Percentiles rank a stretch among this genome's conserved stretches.
Conservation (phyloP, 2,797 vertebrate genomes). For the Phrynocephalus guinanensis region DNA sequence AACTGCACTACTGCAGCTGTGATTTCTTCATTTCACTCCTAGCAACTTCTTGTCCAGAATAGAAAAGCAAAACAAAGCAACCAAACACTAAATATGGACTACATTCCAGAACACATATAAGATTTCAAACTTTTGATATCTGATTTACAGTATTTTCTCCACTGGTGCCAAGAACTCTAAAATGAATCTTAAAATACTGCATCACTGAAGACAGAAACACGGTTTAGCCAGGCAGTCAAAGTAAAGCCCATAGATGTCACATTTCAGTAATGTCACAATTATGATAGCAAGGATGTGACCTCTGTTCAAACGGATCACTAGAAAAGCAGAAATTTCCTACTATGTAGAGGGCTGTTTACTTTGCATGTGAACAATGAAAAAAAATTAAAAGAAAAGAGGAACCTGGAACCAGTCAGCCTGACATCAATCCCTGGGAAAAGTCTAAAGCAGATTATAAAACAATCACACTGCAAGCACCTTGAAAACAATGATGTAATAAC, state of each 20-base stretch:
- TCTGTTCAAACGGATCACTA: not conserved
- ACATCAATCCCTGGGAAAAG: too few species aligned
- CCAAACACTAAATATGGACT: constrained; percentile 28
- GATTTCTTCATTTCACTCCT: constrained; percentile 6
- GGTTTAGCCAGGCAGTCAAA: constrained; percentile 10
- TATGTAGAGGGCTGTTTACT: not conserved
- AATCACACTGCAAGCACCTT: too few species aligned
- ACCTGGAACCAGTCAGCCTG: too few species aligned
- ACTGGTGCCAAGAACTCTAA: constrained; percentile 54
- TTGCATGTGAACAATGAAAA: not conserved
- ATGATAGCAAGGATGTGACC: not conserved
- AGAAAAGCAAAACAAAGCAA: constrained; percentile 24
- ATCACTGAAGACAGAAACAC: not conserved
- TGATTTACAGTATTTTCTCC: constrained; percentile 43
- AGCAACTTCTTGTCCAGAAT: constrained; percentile 28
- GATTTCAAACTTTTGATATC: constrained; percentile 46
- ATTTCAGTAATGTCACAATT: not conserved
- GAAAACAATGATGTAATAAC: too few species aligned
- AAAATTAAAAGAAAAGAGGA: not conserved
- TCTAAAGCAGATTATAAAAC: too few species aligned
- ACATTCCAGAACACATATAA: constrained; percentile 2
- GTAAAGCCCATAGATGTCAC: not conserved
- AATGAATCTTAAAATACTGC: constrained; percentile 39
- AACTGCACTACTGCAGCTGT: not conserved
- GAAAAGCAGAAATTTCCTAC: not conserved